Conservation (phyloP, 2,888 invertebrate species). For the Pachymerium ferrugineum region DNA sequence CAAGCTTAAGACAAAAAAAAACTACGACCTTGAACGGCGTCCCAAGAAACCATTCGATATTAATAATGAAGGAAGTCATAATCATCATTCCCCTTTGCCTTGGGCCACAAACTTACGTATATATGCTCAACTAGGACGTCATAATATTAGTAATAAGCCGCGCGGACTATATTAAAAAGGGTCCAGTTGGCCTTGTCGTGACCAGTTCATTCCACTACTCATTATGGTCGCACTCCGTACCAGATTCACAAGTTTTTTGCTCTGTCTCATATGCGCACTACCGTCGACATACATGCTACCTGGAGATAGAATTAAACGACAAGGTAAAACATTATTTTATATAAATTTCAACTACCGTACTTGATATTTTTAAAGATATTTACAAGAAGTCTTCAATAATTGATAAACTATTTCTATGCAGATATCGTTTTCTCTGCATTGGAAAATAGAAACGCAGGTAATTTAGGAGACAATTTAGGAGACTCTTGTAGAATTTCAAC, state of each 20-base stretch:
- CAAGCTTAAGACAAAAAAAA: background rate
- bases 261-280: background rate
- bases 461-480: too few species aligned
- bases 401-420: background rate
- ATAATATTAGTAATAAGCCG: background rate
- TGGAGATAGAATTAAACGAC: constrained; percentile 1
- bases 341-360: background rate
- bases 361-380: background rate
- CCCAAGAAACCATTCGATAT: background rate
- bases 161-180: background rate
- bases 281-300: background rate
- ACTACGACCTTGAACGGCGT: background rate
- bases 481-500: too few species aligned
- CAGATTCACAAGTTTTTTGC: background rate
- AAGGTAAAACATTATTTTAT: background rate
- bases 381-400: too few species aligned
- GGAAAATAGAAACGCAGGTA: too few species aligned
- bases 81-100: background rate
- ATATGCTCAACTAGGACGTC: background rate
- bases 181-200: too few species aligned
- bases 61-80: background rate
- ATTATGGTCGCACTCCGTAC: too few species aligned
- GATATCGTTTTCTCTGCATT: background rate
- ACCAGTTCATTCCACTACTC: too few species aligned
- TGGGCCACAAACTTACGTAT: background rate